Evolutionary conservation across 2,797 vertebrate species (phyloP).

Genomic region (Potorous gilbertii): DNA sequence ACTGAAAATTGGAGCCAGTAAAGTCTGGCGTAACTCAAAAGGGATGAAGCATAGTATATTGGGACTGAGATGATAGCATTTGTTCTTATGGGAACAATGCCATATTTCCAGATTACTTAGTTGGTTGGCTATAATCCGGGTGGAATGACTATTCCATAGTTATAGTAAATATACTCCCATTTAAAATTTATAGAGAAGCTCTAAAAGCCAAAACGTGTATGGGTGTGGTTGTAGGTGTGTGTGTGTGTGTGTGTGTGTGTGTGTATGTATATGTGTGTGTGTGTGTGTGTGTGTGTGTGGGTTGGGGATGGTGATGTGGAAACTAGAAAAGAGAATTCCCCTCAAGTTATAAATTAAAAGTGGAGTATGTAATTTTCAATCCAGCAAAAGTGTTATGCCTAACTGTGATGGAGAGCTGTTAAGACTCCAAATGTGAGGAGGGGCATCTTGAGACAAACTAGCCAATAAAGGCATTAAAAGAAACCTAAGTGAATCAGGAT

Average conservation of each 20-base stretch:
- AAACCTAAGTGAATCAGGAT: background rate
- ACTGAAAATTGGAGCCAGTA: slow-evolving; percentile 49
- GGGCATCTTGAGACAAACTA: background rate
- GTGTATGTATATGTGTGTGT: no score
- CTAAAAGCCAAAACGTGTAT: background rate
- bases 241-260: background rate
- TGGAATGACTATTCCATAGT: background rate
- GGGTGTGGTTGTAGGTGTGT: no score
- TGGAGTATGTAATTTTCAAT: slow-evolving; percentile 30
- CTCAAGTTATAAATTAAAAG: slow-evolving; percentile 18
- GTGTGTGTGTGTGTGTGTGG: background rate
- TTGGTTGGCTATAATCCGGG: slow-evolving; percentile 25
- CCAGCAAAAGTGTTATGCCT: background rate
- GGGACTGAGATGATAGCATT: slow-evolving; percentile 42
- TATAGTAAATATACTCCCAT: slow-evolving; percentile 19
- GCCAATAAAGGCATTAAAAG: slow-evolving; percentile 20
- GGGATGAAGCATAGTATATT: slow-evolving; percentile 38
- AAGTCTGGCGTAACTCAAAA: slow-evolving; percentile 57
- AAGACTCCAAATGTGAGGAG: background rate
- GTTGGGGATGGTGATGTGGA: background rate
- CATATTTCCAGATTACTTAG: slow-evolving; percentile 41
- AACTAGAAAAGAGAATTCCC: background rate
- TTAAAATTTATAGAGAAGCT: slow-evolving; percentile 32
- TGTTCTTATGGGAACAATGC: slow-evolving; percentile 27
- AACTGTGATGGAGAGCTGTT: slow-evolving; percentile 9